phyloP scores from a whole-genome alignment of 1,140 invertebrate species.

The Drosophila varians region DNA sequence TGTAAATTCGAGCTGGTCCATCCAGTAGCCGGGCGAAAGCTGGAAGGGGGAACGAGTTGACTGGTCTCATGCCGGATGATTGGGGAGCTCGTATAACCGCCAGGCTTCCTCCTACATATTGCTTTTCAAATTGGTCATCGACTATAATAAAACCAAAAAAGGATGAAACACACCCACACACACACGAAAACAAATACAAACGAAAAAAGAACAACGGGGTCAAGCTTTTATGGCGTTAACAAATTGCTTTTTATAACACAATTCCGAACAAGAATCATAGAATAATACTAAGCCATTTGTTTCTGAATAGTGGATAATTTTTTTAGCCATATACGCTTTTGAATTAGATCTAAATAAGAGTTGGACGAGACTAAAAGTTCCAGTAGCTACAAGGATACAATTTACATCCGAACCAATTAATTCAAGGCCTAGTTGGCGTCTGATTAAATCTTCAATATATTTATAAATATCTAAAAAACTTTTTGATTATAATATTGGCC shows the following conservation, averaged over 20 bases:
- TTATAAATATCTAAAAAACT: neutral
- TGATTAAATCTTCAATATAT: neutral
- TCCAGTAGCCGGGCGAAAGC: slow-evolving; percentile 23
- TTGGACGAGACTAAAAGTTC: no score
- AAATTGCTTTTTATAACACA: slow-evolving; percentile 79
- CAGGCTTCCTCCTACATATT: slow-evolving; percentile 47
- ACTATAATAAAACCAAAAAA: slow-evolving; percentile 60
- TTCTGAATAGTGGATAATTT: slow-evolving; percentile 6
- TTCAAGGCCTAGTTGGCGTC: neutral
- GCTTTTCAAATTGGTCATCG: slow-evolving; percentile 79
- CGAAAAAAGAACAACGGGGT: slow-evolving; percentile 31
- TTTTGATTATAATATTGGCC: slow-evolving; percentile 12
- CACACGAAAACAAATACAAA: no score
- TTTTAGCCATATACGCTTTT: neutral
- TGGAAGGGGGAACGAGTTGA: slow-evolving; percentile 18
- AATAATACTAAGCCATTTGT: slow-evolving; percentile 58
- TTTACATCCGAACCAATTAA: no score
- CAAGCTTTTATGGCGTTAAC: slow-evolving; percentile 74
- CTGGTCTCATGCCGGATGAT: slow-evolving; percentile 36
- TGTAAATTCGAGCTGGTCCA: slow-evolving; percentile 69
- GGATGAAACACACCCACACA: no score
- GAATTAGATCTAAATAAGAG: neutral
- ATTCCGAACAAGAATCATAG: slow-evolving; percentile 50
- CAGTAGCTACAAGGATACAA: no score
- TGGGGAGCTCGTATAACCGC: slow-evolving; percentile 15